phyloP scores from a whole-genome alignment of 2,113 vertebrate species.

The Hypanus sabinus region DNA sequence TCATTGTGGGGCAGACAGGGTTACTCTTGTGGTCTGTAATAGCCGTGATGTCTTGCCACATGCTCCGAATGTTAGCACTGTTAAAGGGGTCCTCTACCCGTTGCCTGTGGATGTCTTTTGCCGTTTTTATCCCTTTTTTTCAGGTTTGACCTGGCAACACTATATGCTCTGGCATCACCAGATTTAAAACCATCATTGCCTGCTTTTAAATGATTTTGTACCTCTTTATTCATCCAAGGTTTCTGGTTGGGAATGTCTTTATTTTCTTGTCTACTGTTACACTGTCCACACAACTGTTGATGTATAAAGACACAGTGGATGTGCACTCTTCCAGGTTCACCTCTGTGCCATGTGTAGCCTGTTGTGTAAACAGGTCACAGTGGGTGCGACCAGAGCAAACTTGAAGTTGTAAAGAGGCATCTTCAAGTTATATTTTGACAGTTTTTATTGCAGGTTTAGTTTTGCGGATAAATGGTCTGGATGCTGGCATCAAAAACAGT shows the following conservation, averaged over 20 bases:
- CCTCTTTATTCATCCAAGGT: too few relatives aligned
- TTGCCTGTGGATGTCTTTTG: too few relatives aligned
- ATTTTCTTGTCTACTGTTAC: constrained; percentile 21
- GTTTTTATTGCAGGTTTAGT: background rate
- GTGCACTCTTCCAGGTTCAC: constrained; percentile 25
- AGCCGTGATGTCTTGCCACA: too few relatives aligned
- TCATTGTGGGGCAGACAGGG: too few relatives aligned
- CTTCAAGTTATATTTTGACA: too few relatives aligned
- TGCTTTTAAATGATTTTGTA: constrained; percentile 6
- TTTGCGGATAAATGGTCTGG: background rate
- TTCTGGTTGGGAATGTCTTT: background rate
- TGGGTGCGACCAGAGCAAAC: constrained; percentile 5
- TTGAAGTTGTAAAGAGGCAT: background rate
- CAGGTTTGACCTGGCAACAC: too few relatives aligned
- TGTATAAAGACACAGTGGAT: background rate
- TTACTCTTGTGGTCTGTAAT: too few relatives aligned
- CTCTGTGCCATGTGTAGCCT: constrained; percentile 18
- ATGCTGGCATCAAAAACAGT: constrained; percentile 28
- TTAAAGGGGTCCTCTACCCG: too few relatives aligned
- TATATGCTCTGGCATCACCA: background rate
- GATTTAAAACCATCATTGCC: constrained; percentile 19
- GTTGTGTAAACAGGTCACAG: constrained; percentile 17
- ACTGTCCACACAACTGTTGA: constrained; percentile 1
- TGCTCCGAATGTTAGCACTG: too few relatives aligned
- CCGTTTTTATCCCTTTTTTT: too few relatives aligned